Conservation (phyloP, 2,797 vertebrate species). For the Rhincodon typus region DNA sequence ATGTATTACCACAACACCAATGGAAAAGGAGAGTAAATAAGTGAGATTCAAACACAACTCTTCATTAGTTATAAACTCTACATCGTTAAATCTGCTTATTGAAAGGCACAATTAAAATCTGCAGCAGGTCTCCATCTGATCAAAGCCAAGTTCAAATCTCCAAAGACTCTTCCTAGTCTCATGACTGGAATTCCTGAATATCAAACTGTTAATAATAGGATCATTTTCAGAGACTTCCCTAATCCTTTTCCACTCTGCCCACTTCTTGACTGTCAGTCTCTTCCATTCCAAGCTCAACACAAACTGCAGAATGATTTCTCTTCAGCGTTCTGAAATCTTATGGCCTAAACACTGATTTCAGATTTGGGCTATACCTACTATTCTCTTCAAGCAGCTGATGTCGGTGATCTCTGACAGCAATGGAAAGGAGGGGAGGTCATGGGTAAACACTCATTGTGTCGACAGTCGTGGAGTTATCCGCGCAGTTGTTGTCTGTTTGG, state of each 20-base stretch:
- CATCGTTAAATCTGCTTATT: neutral
- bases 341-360: neutral
- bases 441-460: neutral
- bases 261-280: neutral
- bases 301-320: neutral
- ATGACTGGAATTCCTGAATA: neutral
- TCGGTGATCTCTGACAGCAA: neutral
- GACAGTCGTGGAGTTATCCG: too few species aligned
- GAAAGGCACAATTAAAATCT: neutral
- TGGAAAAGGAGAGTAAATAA: neutral
- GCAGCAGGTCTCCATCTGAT: neutral
- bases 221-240: neutral
- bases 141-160: neutral
- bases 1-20: neutral
- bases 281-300: neutral
- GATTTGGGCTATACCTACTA: neutral
- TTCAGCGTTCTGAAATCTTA: neutral
- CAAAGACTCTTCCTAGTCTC: neutral
- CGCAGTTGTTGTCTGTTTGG: neutral
- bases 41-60: neutral
- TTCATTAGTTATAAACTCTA: neutral
- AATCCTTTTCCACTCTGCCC: neutral
- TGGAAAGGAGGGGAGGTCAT: neutral
- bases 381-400: neutral
- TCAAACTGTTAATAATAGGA: neutral